Conservation (phyloP, 92 coral and sea anemone genomes). For the Palythoa grandiflora region DNA sequence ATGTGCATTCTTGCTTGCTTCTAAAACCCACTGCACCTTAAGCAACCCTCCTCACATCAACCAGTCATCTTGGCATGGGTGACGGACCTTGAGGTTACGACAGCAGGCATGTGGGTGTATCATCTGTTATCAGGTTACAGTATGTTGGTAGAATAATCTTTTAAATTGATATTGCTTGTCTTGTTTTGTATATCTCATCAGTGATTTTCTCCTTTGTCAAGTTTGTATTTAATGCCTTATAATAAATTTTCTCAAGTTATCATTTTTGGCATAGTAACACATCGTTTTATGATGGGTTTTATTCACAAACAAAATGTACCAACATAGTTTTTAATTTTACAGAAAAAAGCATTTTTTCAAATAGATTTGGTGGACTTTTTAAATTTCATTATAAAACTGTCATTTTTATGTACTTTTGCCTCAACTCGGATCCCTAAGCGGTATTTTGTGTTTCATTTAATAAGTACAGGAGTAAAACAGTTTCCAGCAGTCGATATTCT, state of each 20-base stretch:
- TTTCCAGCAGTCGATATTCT: too few relatives aligned
- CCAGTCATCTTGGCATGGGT: slow-evolving; percentile 25
- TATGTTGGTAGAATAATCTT: slow-evolving; percentile 1
- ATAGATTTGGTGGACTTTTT: too few relatives aligned
- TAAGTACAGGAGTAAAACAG: too few relatives aligned
- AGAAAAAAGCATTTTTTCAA: too few relatives aligned
- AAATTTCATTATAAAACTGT: too few relatives aligned
- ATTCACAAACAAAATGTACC: background rate
- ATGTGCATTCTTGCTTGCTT: slow-evolving; percentile 18
- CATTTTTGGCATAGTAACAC: background rate
- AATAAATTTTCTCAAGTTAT: background rate
- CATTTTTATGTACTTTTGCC: too few relatives aligned
- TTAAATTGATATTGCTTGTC: background rate
- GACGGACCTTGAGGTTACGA: slow-evolving; percentile 4
- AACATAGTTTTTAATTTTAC: too few relatives aligned
- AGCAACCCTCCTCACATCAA: background rate
- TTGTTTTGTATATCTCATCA: background rate
- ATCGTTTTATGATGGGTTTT: background rate
- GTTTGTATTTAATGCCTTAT: background rate
- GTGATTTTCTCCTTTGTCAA: too few relatives aligned
- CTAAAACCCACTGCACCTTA: slow-evolving; percentile 43
- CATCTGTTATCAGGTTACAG: slow-evolving; percentile 12
- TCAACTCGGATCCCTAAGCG: too few relatives aligned
- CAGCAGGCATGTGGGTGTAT: slow-evolving; percentile 19
- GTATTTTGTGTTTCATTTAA: too few relatives aligned